Evolutionary conservation across 2,797 vertebrate genomes (phyloP).

Genomic region (Petrocephalus sullivani): DNA sequence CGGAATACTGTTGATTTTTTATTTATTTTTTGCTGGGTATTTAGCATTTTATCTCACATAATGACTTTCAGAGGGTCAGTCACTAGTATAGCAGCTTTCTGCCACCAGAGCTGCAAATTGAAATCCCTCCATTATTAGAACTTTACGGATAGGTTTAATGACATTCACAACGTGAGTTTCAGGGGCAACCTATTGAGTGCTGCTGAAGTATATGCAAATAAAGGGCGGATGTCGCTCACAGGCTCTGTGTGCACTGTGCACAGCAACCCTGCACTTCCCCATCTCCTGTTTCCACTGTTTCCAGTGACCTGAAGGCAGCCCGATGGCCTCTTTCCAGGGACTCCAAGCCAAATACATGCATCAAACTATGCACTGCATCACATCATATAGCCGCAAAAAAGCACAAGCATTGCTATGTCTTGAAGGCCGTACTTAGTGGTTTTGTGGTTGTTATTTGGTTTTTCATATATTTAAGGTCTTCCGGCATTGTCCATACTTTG

Average conservation of each 20-base stretch:
- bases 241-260: not conserved
- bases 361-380: not conserved
- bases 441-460: not conserved
- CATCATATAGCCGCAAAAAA: not conserved
- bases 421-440: not conserved
- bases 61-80: not conserved
- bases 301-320: not conserved
- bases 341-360: not conserved
- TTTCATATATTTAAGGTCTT: not conserved
- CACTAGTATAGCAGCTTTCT: not conserved
- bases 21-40: not conserved
- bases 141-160: not conserved
- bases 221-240: not conserved
- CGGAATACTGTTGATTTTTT: not conserved
- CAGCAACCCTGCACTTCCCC: not conserved
- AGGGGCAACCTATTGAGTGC: not conserved
- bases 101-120: not conserved
- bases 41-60: not conserved
- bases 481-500: not conserved
- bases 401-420: not conserved
- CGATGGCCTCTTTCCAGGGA: not conserved
- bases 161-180: not conserved
- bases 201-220: not conserved
- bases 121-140: not conserved
- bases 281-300: slow-evolving; percentile 6